Evolutionary conservation across 2,113 vertebrate genomes (phyloP), one percentile per base, ranked within the genome.

Genomic region (Suricata suricatta): DNA sequence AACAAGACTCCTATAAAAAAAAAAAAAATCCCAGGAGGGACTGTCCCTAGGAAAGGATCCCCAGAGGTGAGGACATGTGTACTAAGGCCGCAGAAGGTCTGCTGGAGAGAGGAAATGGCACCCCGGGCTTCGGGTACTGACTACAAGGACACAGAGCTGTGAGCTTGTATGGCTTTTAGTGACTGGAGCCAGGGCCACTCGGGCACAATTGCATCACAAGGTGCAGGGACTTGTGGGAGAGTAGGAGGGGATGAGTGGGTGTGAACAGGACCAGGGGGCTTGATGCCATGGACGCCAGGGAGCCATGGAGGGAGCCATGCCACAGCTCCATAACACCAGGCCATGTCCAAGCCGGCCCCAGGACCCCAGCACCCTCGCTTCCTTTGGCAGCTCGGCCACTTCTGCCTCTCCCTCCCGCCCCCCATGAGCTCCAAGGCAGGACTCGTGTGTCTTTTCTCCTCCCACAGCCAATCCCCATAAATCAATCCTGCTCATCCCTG

Each of bases 121-220:
- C 71, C n/a, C 50, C 0, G 1, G 41, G 35, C 35, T 31, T 17
- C 0, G 1, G 15, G 7, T 21, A 2, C 68, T 9, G 50, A 64
- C 38, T 0, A 1, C 86, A 79, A 16, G 63, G 66, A 12, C 44
- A 29, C 9, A 33, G 85, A 38, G 38, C 69, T 38, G 17, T 13
- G 68, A 17, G 8, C 47, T 2, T 5, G 5, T 11, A 10, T 19
- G 33, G 35, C 33, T 17, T 29, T 2, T 21, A 41, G 66, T 9
- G 29, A 29, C 64, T 9, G 79, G 79, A 12, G 4, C 41, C 23
- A 23, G n/a, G 27, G 54, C 4, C 41, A 25, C 41, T 17, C 3
- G 19, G 80, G 41, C 6, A 7, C 7, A 29, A 31, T 4, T 63
- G 71, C 63, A 31, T 31, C 52, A n/a, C 3, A 14, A 60, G 17